phyloP scores from a whole-genome alignment of 2,797 vertebrate species.

The Dromococcyx pavoninus region DNA sequence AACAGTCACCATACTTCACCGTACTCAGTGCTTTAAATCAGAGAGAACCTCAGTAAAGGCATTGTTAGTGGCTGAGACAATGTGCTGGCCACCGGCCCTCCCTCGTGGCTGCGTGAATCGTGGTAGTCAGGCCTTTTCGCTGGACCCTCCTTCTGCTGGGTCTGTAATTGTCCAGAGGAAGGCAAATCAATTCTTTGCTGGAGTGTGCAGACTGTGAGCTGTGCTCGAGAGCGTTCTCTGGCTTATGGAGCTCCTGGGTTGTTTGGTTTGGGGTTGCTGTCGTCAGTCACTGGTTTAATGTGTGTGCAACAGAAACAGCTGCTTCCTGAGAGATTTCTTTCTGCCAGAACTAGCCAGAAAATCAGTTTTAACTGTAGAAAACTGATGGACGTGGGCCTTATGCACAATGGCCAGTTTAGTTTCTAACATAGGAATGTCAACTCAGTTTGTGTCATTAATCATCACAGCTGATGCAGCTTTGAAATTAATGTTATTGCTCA shows the following conservation, averaged over 20 bases:
- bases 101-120: accelerated
- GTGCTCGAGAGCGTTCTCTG: not conserved
- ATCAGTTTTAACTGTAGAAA: not conserved
- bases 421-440: not conserved
- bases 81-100: not conserved
- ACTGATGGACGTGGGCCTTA: not conserved
- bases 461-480: not conserved
- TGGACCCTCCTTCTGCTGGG: not conserved
- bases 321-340: not conserved
- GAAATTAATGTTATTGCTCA: not conserved
- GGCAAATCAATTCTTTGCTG: not conserved
- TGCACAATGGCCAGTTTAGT: not conserved
- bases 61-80: not conserved
- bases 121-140: not conserved
- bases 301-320: not conserved
- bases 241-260: too few relatives aligned
- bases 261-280: not conserved
- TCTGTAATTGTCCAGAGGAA: not conserved
- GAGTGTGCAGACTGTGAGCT: not conserved
- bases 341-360: not conserved
- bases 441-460: not conserved
- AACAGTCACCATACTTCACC: not conserved
- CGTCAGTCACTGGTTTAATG: not conserved
- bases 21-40: not conserved
- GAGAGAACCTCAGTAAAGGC: too few relatives aligned